A percentile compares a stretch with the other conserved stretches of the same genome.
These are phyloP conservation scores for Copidosoma aretas DNA, from an alignment of 2,888 invertebrate genomes.

Conservation along the genomic window DNA sequence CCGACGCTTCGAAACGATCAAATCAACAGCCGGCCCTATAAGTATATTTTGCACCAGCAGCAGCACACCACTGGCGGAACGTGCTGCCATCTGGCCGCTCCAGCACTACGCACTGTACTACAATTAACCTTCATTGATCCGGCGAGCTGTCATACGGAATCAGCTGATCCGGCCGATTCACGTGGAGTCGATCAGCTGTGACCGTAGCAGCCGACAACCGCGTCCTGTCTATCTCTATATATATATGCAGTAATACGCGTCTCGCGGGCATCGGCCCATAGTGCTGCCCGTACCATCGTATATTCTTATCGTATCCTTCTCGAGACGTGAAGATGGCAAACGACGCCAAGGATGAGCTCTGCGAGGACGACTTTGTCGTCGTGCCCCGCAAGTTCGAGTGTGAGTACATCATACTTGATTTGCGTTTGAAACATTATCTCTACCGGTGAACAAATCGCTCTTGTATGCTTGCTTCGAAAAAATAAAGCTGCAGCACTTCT, in stretches of 20 bases:
- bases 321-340: not conserved
- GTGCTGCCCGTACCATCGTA: not conserved
- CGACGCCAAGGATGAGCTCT: conserved; percentile 59
- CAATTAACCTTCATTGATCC: conserved; percentile 45
- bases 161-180: conserved; percentile 58
- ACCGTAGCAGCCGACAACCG: conserved; percentile 14
- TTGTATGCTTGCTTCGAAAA: not conserved
- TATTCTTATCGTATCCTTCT: no score
- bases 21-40: conserved; percentile 5
- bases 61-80: conserved; percentile 15
- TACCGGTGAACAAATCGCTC: not conserved
- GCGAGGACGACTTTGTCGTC: conserved; percentile 70
- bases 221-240: no score
- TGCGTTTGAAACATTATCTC: not conserved
- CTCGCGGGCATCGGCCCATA: not conserved
- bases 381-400: conserved; percentile 82
- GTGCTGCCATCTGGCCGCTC: conserved; percentile 45
- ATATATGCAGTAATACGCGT: not conserved
- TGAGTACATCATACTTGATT: conserved; percentile 63
- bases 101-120: no score
- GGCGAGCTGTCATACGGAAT: conserved; percentile 49
- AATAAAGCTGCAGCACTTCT: not conserved
- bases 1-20: no score
- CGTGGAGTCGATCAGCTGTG: conserved; percentile 58
- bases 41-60: no score